Evolutionary conservation across 2,888 invertebrate species (phyloP), one percentile per base, ranked within the genome.

Genomic region (Polyommatus icarus): DNA sequence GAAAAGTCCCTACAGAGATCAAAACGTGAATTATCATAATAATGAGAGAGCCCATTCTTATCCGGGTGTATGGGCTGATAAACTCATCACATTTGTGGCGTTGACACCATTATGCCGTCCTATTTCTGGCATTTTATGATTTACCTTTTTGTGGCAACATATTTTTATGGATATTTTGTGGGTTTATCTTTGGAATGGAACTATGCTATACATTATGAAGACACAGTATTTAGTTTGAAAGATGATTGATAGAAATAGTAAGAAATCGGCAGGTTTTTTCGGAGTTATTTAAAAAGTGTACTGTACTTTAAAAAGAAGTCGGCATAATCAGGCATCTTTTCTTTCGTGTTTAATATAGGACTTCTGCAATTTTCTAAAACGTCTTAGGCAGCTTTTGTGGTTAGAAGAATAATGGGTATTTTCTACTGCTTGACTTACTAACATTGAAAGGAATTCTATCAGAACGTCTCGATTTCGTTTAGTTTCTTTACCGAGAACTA

Each of bases 21-120:
- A 89, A 89, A 90, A 89, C 89, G 82, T 84, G 85, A 87, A 90
- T 90, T 89, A 90, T 86, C 89, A 90, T 91, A 89, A 90, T 89
- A 91, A 90, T 88, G 85, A 86, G 85, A 84, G 82, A 81, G 81
- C 81, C 80, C 79, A 82, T 81, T 80, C 78, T 79, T 78, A 67
- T 75, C 36, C 36, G 77, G 59, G 57, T 73, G 29, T 77, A 73
- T 59, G 72, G 57, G 40, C 20, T 24, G 72, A 76, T 77, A 50
- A 77, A 78, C 50, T 61, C 71, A 77, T 57, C 29, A 29, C 46
- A 67, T 59, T 12, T 72, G 54, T 46, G 36, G 59, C 59, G 76
- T 76, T 76, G 61, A 76, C 61, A 75, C 15, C 29, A 24, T 50
- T 75, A 75, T 75, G 46, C 4, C 20, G 72, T 72, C 36, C 75